Evolutionary conservation across 2,888 invertebrate genomes (phyloP), one percentile per base, ranked within the genome.

Genomic region (Reticulitermes lucifugus): DNA sequence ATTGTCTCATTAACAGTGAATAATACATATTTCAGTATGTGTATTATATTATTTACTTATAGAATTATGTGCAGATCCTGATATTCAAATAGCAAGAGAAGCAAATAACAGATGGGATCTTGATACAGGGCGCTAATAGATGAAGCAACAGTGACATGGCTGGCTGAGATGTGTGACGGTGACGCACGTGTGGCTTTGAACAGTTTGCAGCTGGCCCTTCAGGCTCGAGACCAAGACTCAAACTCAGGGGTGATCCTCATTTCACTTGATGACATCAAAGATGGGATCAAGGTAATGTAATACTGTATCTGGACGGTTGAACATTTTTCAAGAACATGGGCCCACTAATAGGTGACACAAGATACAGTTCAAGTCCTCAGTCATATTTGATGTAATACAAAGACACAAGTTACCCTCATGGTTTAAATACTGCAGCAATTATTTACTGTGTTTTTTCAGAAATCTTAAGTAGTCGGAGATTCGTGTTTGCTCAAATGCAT

Each of bases 131-230:
- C 90, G 79, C 88, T 89, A 12, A 92, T 93, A 85, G 94, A 95
- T 89, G 91, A 92, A 86, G 91, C 92, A 65, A 95, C 96, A 0
- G 89, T 96, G 81, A 91, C 92, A 85, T 95, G 95, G 94, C 89
- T 97, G 82, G 94, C 96, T 2, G 95, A 95, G 89, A 93, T 96
- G 84, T 95, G 95, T 89, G 96, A 96, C 90, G 97, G 97, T 2
- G 96, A 97, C 91, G 96, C 96, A 10, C 91, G 97, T 88, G 94
- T 95, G 88, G 96, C 96, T 21, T 92, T 97, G 73, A 95, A 95
- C 86, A 95, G 95, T 87, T 91, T 97, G 18, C 96, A 96, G 90
- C 91, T 96, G 87, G 94, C 95, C 0, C 89, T 96, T 10, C 92
- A 93, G 85, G 93, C 94, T 46, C 91, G 92, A 86, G 89, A 91